phyloP scores from a whole-genome alignment of 1,140 invertebrate genomes.

The Zaprionus tsacasi region DNA sequence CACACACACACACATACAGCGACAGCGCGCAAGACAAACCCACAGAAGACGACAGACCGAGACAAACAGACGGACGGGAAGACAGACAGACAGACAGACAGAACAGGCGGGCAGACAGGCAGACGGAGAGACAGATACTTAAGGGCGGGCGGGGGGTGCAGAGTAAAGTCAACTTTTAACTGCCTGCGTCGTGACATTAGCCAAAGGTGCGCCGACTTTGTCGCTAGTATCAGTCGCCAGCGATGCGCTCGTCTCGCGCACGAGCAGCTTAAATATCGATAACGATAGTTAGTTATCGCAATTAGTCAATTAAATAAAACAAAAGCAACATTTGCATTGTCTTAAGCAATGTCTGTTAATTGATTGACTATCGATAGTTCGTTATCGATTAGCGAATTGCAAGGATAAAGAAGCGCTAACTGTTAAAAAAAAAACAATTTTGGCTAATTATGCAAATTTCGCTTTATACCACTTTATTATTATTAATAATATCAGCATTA shows the following conservation, averaged over 20 bases:
- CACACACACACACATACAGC: slow-evolving; percentile 1
- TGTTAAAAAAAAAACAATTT: neutral
- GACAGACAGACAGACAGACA: slow-evolving; percentile 1
- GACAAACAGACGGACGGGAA: slow-evolving; percentile 27
- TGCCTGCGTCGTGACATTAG: slow-evolving; percentile 70
- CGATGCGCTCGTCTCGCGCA: no score
- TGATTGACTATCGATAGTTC: neutral
- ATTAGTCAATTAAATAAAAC: neutral
- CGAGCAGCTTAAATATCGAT: slow-evolving; percentile 12
- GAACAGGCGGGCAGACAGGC: slow-evolving; percentile 5
- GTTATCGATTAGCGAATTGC: neutral
- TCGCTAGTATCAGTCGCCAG: slow-evolving; percentile 15
- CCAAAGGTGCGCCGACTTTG: slow-evolving; percentile 74
- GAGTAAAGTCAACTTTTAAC: slow-evolving; percentile 68
- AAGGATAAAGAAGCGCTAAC: neutral
- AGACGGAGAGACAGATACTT: slow-evolving; percentile 10
- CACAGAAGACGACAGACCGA: slow-evolving; percentile 21
- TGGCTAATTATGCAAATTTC: neutral
- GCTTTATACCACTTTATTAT: neutral
- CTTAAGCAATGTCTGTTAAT: no score
- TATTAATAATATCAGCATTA: neutral
- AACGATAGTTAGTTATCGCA: neutral
- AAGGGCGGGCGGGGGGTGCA: slow-evolving; percentile 11
- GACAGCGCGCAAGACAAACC: slow-evolving; percentile 10
- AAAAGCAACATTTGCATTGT: neutral